Percentiles rank a stretch among this genome's conserved stretches.
These are phyloP conservation scores for Sebastes iracundus DNA, from an alignment of 2,797 vertebrate genomes.

Conservation along the genomic window DNA sequence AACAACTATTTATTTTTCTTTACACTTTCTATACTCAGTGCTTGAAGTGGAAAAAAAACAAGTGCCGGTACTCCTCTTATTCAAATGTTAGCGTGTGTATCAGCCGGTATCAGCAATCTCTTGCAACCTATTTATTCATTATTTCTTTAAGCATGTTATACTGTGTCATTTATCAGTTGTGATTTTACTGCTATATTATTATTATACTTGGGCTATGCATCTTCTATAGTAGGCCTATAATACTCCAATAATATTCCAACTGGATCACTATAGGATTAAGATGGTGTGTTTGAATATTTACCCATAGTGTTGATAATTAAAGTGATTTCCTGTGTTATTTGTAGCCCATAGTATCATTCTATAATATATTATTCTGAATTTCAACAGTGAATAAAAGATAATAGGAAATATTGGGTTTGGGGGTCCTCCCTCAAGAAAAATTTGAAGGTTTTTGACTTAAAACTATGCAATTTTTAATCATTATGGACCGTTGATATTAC, in stretches of 20 bases:
- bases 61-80: neutral
- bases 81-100: neutral
- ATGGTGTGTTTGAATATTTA: neutral
- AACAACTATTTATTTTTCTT: slow-evolving; percentile 11
- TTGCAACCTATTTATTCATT: neutral
- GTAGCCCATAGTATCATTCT: too few species aligned
- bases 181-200: neutral
- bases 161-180: neutral
- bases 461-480: too few species aligned
- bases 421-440: too few species aligned
- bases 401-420: too few species aligned
- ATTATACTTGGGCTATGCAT: neutral
- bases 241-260: neutral
- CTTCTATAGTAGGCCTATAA: neutral
- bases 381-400: too few species aligned
- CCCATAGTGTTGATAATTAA: neutral
- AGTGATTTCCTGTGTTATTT: too few species aligned
- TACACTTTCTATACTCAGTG: neutral
- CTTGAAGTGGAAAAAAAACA: neutral
- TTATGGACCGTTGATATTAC: too few species aligned
- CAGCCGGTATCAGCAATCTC: neutral
- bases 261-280: neutral
- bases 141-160: neutral
- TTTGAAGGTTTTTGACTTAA: too few species aligned
- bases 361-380: too few species aligned